These are phyloP conservation scores for Ischnura elegans DNA, from an alignment of 2,888 invertebrate species.

Conservation along the genomic window DNA sequence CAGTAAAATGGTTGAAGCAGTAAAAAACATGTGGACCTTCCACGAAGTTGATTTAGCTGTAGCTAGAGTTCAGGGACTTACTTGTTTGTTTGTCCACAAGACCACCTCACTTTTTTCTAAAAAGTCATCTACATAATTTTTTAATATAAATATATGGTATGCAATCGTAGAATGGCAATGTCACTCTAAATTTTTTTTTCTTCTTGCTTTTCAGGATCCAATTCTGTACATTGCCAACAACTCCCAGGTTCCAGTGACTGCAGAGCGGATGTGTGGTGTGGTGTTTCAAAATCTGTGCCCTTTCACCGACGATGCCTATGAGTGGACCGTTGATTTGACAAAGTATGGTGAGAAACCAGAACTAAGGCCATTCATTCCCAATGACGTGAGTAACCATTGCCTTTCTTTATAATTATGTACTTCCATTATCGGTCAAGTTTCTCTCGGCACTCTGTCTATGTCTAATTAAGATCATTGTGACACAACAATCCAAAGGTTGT, in stretches of 20 bases:
- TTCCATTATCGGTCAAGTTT: neutral
- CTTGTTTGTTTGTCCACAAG: too few relatives aligned
- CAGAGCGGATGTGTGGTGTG: conserved; percentile 81
- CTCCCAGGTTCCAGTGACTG: conserved; percentile 78
- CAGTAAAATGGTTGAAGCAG: too few relatives aligned
- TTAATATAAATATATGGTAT: too few relatives aligned
- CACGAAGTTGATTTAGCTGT: too few relatives aligned
- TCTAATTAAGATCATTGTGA: too few relatives aligned
- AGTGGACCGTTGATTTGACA: conserved; percentile 78
- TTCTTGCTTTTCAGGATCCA: conserved; percentile 79
- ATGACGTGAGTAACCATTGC: conserved; percentile 36
- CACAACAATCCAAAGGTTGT: too few relatives aligned
- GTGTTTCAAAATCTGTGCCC: conserved; percentile 80
- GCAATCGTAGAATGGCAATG: too few relatives aligned
- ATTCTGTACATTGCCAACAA: conserved; percentile 82
- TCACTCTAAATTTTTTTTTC: neutral
- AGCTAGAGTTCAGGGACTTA: too few relatives aligned
- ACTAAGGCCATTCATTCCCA: conserved; percentile 26
- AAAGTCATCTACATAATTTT: too few relatives aligned
- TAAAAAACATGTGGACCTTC: too few relatives aligned
- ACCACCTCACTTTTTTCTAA: too few relatives aligned
- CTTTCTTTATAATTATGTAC: neutral
- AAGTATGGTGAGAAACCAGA: conserved; percentile 70
- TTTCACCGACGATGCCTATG: conserved; percentile 78
- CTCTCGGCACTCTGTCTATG: too few relatives aligned